Percentiles rank a stretch among this genome's conserved stretches.
Conservation (phyloP, 2,888 invertebrate species). For the Anthrax anthrax region DNA sequence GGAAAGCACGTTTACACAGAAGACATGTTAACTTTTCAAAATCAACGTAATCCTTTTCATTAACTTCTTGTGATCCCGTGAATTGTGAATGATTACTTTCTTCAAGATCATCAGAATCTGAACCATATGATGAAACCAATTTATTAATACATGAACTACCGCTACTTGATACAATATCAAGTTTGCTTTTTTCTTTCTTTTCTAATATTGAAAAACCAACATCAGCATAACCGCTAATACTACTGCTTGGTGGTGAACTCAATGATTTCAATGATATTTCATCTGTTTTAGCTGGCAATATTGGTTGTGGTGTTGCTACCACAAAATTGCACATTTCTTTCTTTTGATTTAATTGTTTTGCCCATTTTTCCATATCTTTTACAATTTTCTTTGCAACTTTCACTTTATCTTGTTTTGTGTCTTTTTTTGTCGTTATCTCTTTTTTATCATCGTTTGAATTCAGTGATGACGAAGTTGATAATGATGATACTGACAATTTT, state of each 20-base stretch:
- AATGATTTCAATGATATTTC: not conserved
- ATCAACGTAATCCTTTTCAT: constrained; percentile 68
- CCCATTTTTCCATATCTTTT: constrained; percentile 80
- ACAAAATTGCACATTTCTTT: constrained; percentile 47
- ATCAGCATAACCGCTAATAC: constrained; percentile 59
- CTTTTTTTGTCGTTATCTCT: constrained; percentile 41
- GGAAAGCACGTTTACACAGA: constrained; percentile 89
- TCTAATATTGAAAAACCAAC: constrained; percentile 87
- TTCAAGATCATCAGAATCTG: constrained; percentile 42
- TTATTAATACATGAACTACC: constrained; percentile 26
- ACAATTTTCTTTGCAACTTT: constrained; percentile 97
- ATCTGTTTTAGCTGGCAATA: constrained; percentile 16
- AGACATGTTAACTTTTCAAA: constrained; percentile 83
- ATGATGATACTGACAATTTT: constrained; percentile 2
- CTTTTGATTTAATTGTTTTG: constrained; percentile 90
- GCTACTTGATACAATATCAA: constrained; percentile 26
- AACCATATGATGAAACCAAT: constrained; percentile 64
- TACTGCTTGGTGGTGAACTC: not conserved
- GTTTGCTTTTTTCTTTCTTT: constrained; percentile 42
- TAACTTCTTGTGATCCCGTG: constrained; percentile 35
- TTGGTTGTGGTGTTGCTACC: constrained; percentile 27
- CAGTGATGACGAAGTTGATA: constrained; percentile 15
- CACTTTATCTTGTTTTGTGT: constrained; percentile 79
- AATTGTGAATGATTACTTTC: constrained; percentile 12
- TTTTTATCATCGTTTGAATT: constrained; percentile 30